These are phyloP conservation scores for Apotomis turbidana DNA, from an alignment of 2,888 invertebrate species.

Conservation along the genomic window DNA sequence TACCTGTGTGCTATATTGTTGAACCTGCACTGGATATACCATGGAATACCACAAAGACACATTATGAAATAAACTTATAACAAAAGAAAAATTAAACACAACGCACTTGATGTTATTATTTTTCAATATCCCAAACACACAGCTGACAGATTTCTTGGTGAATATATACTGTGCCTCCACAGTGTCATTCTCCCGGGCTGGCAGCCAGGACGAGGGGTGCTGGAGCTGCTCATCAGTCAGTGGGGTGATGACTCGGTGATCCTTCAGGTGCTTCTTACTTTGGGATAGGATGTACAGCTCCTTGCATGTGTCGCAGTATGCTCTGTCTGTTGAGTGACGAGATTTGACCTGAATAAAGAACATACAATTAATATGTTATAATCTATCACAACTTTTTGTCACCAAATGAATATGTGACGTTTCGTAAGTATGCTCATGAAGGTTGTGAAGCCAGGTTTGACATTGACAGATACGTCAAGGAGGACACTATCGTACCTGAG, in stretches of 20 bases:
- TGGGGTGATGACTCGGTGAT: slow-evolving; percentile 78
- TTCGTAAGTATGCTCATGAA: too few species aligned
- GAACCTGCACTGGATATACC: too few species aligned
- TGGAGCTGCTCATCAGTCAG: slow-evolving; percentile 84
- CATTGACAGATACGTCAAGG: too few species aligned
- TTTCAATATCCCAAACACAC: slow-evolving; percentile 85
- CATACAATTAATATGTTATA: not conserved
- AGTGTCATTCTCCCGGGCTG: slow-evolving; percentile 88
- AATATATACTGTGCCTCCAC: slow-evolving; percentile 96
- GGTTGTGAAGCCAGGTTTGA: too few species aligned
- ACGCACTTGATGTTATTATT: slow-evolving; percentile 84
- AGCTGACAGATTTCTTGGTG: slow-evolving; percentile 85
- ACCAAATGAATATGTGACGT: too few species aligned
- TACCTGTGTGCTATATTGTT: too few species aligned
- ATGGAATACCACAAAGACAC: too few species aligned
- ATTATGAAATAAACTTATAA: too few species aligned
- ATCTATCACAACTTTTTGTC: not conserved
- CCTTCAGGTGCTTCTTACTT: slow-evolving; percentile 80
- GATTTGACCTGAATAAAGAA: slow-evolving; percentile 69
- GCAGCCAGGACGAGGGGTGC: slow-evolving; percentile 87
- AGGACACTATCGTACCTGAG: too few species aligned
- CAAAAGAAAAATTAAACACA: too few species aligned
- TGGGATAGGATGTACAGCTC: slow-evolving; percentile 75
- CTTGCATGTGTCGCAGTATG: slow-evolving; percentile 87
- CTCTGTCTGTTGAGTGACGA: slow-evolving; percentile 72